These are phyloP conservation scores for Ectobius pallidus DNA, from an alignment of 2,888 invertebrate genomes.

Conservation along the genomic window DNA sequence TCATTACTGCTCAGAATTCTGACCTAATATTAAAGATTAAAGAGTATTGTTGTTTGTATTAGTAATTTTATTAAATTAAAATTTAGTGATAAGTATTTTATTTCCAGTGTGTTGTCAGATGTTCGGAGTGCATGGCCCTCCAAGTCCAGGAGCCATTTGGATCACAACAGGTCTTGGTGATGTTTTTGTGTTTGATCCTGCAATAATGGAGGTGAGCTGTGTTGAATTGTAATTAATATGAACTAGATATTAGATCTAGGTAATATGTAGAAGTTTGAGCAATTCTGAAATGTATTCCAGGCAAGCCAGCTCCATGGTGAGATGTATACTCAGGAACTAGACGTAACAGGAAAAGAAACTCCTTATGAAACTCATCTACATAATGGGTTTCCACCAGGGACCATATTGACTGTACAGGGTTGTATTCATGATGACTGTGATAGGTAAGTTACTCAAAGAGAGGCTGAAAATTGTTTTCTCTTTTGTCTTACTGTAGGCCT, in stretches of 20 bases:
- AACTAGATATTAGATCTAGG: too few species aligned
- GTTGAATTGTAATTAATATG: too few species aligned
- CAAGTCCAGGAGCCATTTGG: constrained; percentile 78
- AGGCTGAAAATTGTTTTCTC: too few species aligned
- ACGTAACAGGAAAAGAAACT: constrained; percentile 69
- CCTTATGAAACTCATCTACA: constrained; percentile 68
- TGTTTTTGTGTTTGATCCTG: constrained; percentile 80
- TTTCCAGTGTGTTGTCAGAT: constrained; percentile 71
- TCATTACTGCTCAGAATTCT: too few species aligned
- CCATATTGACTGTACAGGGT: constrained; percentile 70
- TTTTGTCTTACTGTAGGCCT: too few species aligned
- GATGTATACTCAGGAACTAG: constrained; percentile 64
- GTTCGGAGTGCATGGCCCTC: constrained; percentile 71
- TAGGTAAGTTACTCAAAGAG: constrained; percentile 62
- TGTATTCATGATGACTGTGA: constrained; percentile 77
- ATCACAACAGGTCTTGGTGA: constrained; percentile 79
- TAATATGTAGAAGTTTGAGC: too few species aligned
- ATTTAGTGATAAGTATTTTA: too few species aligned
- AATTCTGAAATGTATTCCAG: constrained; percentile 14
- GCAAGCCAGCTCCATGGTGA: constrained; percentile 40
- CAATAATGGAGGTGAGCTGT: constrained; percentile 63
- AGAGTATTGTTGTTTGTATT: too few species aligned
- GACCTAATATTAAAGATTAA: too few species aligned
- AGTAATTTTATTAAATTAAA: too few species aligned
- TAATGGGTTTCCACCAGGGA: constrained; percentile 76